These are phyloP conservation scores for Flexamia atlantica DNA, from an alignment of 2,888 invertebrate genomes.

Conservation along the genomic window DNA sequence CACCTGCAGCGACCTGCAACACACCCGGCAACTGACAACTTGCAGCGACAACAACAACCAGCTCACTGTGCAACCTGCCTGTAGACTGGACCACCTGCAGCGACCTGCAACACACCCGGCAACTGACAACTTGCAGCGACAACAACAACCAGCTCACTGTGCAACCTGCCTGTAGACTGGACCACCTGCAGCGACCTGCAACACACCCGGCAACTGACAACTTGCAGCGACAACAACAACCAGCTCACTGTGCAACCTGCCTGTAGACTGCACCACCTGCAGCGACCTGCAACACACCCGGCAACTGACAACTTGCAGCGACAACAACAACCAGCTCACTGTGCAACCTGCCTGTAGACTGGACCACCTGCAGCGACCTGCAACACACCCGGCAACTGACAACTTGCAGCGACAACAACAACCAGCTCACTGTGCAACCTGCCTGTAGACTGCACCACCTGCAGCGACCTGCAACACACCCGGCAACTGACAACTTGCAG, in stretches of 20 bases:
- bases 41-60: slow-evolving; percentile 85
- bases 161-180: slow-evolving; percentile 81
- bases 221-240: slow-evolving; percentile 86
- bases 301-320: too few species aligned
- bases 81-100: slow-evolving; percentile 86
- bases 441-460: slow-evolving; percentile 86
- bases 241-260: slow-evolving; percentile 76
- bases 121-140: too few species aligned
- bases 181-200: slow-evolving; percentile 87
- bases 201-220: slow-evolving; percentile 80
- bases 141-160: slow-evolving; percentile 85
- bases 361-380: slow-evolving; percentile 88
- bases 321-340: slow-evolving; percentile 85
- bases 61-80: slow-evolving; percentile 79
- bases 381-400: slow-evolving; percentile 79
- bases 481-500: too few species aligned
- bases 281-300: slow-evolving; percentile 79
- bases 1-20: slow-evolving; percentile 86
- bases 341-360: slow-evolving; percentile 82
- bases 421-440: slow-evolving; percentile 75
- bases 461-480: slow-evolving; percentile 81
- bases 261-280: slow-evolving; percentile 87
- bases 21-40: slow-evolving; percentile 81
- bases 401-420: slow-evolving; percentile 86
- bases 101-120: slow-evolving; percentile 77